Conservation (phyloP, 2,888 invertebrate species). For the Cepaea hortensis region DNA sequence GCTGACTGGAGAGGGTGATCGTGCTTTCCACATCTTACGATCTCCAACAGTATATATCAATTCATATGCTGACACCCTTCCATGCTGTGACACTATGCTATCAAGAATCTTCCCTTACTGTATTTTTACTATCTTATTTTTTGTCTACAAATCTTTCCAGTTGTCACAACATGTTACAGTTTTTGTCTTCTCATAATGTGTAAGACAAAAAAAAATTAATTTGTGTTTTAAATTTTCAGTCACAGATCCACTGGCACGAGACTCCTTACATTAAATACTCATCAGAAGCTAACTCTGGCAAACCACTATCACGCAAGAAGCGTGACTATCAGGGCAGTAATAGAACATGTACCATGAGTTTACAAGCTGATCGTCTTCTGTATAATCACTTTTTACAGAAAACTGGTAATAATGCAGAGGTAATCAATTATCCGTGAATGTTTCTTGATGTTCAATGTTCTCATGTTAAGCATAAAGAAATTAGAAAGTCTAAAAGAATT, state of each 20-base stretch:
- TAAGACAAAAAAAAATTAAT: too few relatives aligned
- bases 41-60: too few relatives aligned
- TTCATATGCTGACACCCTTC: too few relatives aligned
- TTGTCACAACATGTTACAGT: too few relatives aligned
- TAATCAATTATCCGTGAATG: background rate
- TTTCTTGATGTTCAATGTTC: background rate
- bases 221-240: background rate
- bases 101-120: too few relatives aligned
- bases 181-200: too few relatives aligned
- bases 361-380: conserved; percentile 47
- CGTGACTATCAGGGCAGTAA: background rate
- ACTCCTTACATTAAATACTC: conserved; percentile 45
- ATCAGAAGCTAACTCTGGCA: conserved; percentile 34
- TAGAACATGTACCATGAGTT: conserved; percentile 47
- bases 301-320: conserved; percentile 17
- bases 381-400: conserved; percentile 30
- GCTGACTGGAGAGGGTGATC: too few relatives aligned
- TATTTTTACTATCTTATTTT: too few relatives aligned
- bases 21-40: too few relatives aligned
- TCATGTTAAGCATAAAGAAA: background rate
- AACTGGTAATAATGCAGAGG: background rate
- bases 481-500: background rate
- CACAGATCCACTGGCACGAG: background rate
- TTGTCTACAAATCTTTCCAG: too few relatives aligned
- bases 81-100: too few relatives aligned